Conservation (phyloP, 2,113 vertebrate species). For the Carlito syrichta region DNA sequence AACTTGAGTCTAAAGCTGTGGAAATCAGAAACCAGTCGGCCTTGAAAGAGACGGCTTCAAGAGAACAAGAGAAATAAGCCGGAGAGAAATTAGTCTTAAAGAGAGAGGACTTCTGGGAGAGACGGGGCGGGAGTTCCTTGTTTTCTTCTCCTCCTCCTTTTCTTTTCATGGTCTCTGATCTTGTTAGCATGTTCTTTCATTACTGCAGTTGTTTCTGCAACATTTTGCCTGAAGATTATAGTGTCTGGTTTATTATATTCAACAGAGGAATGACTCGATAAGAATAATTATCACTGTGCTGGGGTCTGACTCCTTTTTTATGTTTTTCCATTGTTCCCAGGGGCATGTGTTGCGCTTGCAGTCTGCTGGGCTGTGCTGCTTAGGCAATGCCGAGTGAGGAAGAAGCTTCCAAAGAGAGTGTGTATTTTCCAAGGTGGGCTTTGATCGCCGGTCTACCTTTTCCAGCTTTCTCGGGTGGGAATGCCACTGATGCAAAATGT, state of each 20-base stretch:
- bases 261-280: neutral
- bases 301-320: conserved; percentile 11
- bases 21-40: neutral
- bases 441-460: accelerated
- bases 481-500: accelerated
- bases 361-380: neutral
- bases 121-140: neutral
- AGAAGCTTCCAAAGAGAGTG: neutral
- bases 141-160: accelerated
- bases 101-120: neutral
- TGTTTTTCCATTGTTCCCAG: neutral
- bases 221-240: neutral
- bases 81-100: neutral
- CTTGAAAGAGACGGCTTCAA: neutral
- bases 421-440: neutral
- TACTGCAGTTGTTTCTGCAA: conserved; percentile 41
- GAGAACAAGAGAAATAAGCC: neutral
- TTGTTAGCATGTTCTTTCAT: conserved; percentile 49
- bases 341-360: accelerated
- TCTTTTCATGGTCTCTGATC: neutral
- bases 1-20: neutral
- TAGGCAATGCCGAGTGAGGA: neutral
- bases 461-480: neutral
- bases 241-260: conserved; percentile 44
- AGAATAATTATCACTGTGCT: neutral